These are phyloP conservation scores for Tympanoctomys barrerae DNA, from an alignment of 2,797 vertebrate genomes.

Conservation along the genomic window DNA sequence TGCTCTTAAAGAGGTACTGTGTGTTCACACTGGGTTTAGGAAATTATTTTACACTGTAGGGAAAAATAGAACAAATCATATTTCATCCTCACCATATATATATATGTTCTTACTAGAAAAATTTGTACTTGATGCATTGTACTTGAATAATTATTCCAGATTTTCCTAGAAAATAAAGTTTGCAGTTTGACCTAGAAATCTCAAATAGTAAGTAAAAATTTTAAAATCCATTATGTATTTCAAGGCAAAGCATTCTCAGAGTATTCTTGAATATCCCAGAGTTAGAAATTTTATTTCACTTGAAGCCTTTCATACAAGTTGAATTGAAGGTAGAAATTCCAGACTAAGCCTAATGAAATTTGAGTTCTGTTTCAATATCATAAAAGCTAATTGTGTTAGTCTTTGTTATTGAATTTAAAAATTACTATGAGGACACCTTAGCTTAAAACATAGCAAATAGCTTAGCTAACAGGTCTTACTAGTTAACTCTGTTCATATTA, in stretches of 20 bases:
- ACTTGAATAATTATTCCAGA: background rate
- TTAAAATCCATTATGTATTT: background rate
- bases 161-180: slow-evolving; percentile 60
- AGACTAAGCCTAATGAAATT: background rate
- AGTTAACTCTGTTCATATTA: background rate
- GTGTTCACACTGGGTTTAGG: slow-evolving; percentile 63
- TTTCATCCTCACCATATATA: background rate
- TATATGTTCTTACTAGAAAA: slow-evolving; percentile 49
- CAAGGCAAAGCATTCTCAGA: background rate
- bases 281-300: slow-evolving; percentile 47
- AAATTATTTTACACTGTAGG: slow-evolving; percentile 65
- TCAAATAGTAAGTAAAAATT: slow-evolving; percentile 23
- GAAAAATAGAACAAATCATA: slow-evolving; percentile 51
- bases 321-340: slow-evolving; percentile 38
- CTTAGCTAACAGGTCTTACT: background rate
- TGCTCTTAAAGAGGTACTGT: slow-evolving; percentile 19
- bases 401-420: background rate
- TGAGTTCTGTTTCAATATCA: background rate
- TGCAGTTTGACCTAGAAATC: background rate
- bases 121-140: slow-evolving; percentile 59
- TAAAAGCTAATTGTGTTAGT: background rate
- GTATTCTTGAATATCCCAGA: background rate
- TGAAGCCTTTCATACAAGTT: slow-evolving; percentile 47
- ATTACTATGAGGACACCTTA: background rate
- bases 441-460: background rate